These are phyloP conservation scores for Limonius californicus DNA, from an alignment of 1,140 invertebrate genomes.

Conservation along the genomic window DNA sequence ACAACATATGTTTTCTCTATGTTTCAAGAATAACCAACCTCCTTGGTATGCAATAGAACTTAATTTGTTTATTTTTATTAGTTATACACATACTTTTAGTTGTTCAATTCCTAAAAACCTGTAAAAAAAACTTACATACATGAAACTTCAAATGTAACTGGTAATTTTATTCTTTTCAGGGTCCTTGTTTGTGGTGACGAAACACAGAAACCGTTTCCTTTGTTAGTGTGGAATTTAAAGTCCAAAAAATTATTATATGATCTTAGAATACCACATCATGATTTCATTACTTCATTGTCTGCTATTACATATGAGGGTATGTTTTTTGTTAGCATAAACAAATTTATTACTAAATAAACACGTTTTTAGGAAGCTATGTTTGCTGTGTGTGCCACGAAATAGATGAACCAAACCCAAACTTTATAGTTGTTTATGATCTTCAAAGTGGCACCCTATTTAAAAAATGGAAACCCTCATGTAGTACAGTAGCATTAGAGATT, in stretches of 20 bases:
- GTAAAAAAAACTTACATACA: too few relatives aligned
- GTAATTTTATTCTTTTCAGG: slow-evolving; percentile 44
- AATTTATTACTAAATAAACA: slow-evolving; percentile 11
- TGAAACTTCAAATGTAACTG: too few relatives aligned
- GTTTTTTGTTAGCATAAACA: background rate
- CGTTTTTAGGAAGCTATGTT: slow-evolving; percentile 57
- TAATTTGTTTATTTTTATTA: background rate
- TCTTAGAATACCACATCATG: slow-evolving; percentile 81
- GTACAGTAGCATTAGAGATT: slow-evolving; percentile 76
- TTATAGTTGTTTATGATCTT: slow-evolving; percentile 88
- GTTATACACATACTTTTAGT: background rate
- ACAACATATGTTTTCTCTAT: too few relatives aligned
- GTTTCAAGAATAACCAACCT: too few relatives aligned
- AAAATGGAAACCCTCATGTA: slow-evolving; percentile 81
- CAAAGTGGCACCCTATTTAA: slow-evolving; percentile 88
- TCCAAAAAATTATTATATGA: slow-evolving; percentile 82
- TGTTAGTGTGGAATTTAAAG: slow-evolving; percentile 82
- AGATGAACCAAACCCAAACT: slow-evolving; percentile 77
- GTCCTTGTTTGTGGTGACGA: slow-evolving; percentile 87
- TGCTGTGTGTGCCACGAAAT: slow-evolving; percentile 71
- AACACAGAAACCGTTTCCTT: slow-evolving; percentile 85
- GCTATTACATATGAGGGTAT: slow-evolving; percentile 81
- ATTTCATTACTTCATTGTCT: slow-evolving; percentile 77
- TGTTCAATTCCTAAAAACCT: too few relatives aligned
- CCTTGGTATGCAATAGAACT: too few relatives aligned